Conservation (phyloP, 1,140 invertebrate species). For the Augochlora pura region DNA sequence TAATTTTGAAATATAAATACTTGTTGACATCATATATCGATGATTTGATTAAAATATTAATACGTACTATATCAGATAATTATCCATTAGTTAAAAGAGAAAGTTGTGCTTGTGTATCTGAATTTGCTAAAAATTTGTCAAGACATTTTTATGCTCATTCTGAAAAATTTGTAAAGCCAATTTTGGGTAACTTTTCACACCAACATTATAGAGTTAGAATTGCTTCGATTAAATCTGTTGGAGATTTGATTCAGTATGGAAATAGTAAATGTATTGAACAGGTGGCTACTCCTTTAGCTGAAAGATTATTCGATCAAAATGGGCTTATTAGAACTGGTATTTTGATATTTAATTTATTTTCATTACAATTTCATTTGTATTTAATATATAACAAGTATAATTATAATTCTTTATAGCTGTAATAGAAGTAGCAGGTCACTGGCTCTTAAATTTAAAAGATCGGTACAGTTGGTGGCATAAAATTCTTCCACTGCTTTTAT, state of each 20-base stretch:
- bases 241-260: constrained; percentile 82
- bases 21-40: constrained; percentile 86
- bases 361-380: constrained; percentile 5
- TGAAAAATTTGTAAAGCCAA: constrained; percentile 86
- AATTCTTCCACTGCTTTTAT: constrained; percentile 88
- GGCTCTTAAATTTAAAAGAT: constrained; percentile 86
- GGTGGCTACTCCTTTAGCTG: constrained; percentile 85
- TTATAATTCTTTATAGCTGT: constrained; percentile 79
- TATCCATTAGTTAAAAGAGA: constrained; percentile 90
- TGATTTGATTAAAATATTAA: constrained; percentile 88
- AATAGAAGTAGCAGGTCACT: constrained; percentile 84
- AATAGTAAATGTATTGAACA: constrained; percentile 84
- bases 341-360: not conserved
- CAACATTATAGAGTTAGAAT: constrained; percentile 90
- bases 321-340: constrained; percentile 83
- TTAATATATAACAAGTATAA: not conserved
- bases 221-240: constrained; percentile 86
- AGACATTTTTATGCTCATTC: constrained; percentile 87
- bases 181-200: constrained; percentile 87
- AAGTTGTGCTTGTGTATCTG: constrained; percentile 86
- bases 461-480: constrained; percentile 89
- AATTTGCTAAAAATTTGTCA: constrained; percentile 84
- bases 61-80: constrained; percentile 86
- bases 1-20: constrained; percentile 85
- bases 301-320: constrained; percentile 88